Percentiles rank a stretch among this genome's conserved stretches.
Conservation (phyloP, 2,888 invertebrate species). For the Cistogaster globosa region DNA sequence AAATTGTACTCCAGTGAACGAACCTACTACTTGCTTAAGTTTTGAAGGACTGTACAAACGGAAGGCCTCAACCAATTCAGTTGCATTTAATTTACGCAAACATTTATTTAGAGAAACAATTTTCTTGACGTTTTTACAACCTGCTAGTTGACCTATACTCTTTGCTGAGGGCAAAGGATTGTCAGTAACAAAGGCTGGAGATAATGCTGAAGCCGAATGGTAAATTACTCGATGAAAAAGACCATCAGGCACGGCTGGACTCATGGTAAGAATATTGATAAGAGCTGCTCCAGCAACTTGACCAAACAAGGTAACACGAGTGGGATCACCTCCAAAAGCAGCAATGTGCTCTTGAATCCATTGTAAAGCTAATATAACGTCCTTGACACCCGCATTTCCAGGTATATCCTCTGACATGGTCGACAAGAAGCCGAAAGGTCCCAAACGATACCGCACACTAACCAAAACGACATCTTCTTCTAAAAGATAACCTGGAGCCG, state of each 20-base stretch:
- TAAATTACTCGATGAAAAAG: background rate
- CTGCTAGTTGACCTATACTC: conserved; percentile 80
- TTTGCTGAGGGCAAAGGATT: conserved; percentile 75
- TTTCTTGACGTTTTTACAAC: conserved; percentile 79
- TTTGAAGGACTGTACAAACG: too few species aligned
- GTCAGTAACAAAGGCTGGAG: too few species aligned
- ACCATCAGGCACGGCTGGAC: background rate
- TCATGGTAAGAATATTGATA: background rate
- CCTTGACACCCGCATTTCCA: conserved; percentile 72
- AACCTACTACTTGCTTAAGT: too few species aligned
- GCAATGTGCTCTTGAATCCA: conserved; percentile 84
- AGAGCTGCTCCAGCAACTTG: background rate
- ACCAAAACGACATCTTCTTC: conserved; percentile 83
- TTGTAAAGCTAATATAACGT: conserved; percentile 83
- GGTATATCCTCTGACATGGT: background rate
- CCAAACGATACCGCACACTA: conserved; percentile 83
- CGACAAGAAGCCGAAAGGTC: background rate
- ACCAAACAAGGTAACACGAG: conserved; percentile 84
- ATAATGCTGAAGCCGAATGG: background rate
- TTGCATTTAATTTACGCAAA: conserved; percentile 80
- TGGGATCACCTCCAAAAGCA: conserved; percentile 84
- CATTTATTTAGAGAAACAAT: conserved; percentile 80
- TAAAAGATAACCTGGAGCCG: conserved; percentile 75
- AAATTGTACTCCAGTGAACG: too few species aligned
- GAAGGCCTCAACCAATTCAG: conserved; percentile 69